Evolutionary conservation across 2,797 vertebrate genomes (phyloP), one percentile per base, ranked within the genome.

Genomic region (Sternotherus odoratus): DNA sequence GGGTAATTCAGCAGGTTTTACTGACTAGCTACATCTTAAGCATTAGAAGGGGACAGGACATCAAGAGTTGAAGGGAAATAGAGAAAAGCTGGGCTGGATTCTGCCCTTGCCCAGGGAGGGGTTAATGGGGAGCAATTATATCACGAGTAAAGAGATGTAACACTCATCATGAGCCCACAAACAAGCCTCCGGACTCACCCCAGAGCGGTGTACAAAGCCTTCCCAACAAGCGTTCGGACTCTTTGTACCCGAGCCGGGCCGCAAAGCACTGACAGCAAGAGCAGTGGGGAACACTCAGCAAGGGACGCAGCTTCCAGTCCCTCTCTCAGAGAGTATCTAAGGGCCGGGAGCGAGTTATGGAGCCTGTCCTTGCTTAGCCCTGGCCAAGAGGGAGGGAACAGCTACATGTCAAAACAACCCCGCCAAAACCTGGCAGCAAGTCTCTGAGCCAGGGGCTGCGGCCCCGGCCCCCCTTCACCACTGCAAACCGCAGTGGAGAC

Each of bases 201-300:
- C 80, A 82, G 95, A 82, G 28, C 77, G 74, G 1, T 1, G 74
- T 46, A 57, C 69, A 94, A 88, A 79, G 93, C 91, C 92, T 87
- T 85, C 89, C 89, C 94, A 78, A 86, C 90, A 90, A 93, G 91
- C 85, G 93, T 72, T 96, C 1, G 26, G 90, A 87, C 87, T 86
- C 56, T 0, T 2, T 2, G 79, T 1, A 28, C 91, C 19, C 0
- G 21, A 85, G 79, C 56, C 81, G 39, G 85, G 85, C 92, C 57
- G 0, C 0, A 74, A 72, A 72, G 60, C 79, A 60, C 51, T 5
- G 54, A 43, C 12, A 12, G 26, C 33, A 48, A 77, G 72, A 77
- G n/a, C 79, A 51, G 79, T 79, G 69, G 57, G 77, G 43, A 46
- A 23, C 9, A 10, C 77, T 54, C 39, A 26, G 83, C 43, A 13